Evolutionary conservation across 2,113 vertebrate species (phyloP).

Genomic region (Phylloscopus trochilus): DNA sequence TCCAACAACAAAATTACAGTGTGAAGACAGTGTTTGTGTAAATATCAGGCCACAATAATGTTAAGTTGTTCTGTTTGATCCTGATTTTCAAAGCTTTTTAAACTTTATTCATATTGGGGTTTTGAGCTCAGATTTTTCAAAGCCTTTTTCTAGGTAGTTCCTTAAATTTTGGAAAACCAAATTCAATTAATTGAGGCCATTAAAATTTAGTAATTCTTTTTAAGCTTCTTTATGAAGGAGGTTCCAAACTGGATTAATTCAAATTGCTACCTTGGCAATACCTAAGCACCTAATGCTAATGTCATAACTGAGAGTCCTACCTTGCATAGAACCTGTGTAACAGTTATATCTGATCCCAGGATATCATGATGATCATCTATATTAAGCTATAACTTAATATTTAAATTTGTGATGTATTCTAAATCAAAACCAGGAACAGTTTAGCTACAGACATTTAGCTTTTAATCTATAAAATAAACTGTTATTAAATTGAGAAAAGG

Average conservation of each 20-base stretch:
- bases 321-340: neutral
- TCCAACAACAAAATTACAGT: neutral
- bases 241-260: neutral
- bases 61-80: neutral
- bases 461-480: neutral
- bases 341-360: neutral
- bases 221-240: neutral
- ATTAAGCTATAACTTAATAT: neutral
- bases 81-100: neutral
- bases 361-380: neutral
- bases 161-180: neutral
- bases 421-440: neutral
- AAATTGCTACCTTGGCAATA: neutral
- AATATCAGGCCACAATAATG: rapidly evolving
- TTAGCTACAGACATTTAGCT: neutral
- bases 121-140: neutral
- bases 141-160: neutral
- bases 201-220: neutral
- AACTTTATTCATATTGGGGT: neutral
- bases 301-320: neutral
- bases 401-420: neutral
- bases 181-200: neutral
- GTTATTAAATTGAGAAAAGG: neutral
- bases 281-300: neutral
- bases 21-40: neutral